Percentiles rank a stretch among this genome's conserved stretches.
Evolutionary conservation across 1,140 invertebrate species (phyloP).

Genomic region (Druon quercuslanigerum): DNA sequence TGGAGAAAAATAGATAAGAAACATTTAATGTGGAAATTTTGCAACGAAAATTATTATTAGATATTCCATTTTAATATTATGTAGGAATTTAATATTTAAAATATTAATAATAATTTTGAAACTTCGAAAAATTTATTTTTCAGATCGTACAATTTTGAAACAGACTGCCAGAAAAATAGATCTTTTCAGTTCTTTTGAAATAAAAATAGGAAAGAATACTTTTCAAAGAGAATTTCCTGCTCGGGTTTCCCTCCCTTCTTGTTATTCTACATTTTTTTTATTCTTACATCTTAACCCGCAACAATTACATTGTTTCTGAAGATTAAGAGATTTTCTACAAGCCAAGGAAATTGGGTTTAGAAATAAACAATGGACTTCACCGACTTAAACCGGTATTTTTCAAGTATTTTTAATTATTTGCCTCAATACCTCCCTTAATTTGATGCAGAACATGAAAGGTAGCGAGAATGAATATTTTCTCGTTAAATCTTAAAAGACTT

Average conservation of each 20-base stretch:
- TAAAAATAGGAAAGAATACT: not conserved
- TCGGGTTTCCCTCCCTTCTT: constrained; percentile 38
- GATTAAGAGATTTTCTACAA: constrained; percentile 57
- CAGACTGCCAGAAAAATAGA: too few relatives aligned
- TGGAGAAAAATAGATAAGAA: too few relatives aligned
- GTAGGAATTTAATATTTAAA: too few relatives aligned
- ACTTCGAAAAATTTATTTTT: too few relatives aligned
- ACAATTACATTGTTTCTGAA: constrained; percentile 54
- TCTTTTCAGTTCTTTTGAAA: not conserved
- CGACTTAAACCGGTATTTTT: constrained; percentile 50
- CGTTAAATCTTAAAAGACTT: constrained; percentile 6
- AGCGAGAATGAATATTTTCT: constrained; percentile 32
- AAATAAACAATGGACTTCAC: not conserved
- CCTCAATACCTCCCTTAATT: constrained; percentile 50
- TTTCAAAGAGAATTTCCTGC: constrained; percentile 9
- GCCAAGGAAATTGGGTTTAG: constrained; percentile 52
- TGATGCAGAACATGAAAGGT: constrained; percentile 19
- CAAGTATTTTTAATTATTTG: constrained; percentile 70
- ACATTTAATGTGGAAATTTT: too few relatives aligned
- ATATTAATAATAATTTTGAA: too few relatives aligned
- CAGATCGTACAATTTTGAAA: not conserved
- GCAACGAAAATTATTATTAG: too few relatives aligned
- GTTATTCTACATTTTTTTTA: not conserved
- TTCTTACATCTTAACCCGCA: not conserved
- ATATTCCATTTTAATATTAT: too few relatives aligned